phyloP scores from a whole-genome alignment of 2,113 vertebrate species.

The Eurypyga helias region DNA sequence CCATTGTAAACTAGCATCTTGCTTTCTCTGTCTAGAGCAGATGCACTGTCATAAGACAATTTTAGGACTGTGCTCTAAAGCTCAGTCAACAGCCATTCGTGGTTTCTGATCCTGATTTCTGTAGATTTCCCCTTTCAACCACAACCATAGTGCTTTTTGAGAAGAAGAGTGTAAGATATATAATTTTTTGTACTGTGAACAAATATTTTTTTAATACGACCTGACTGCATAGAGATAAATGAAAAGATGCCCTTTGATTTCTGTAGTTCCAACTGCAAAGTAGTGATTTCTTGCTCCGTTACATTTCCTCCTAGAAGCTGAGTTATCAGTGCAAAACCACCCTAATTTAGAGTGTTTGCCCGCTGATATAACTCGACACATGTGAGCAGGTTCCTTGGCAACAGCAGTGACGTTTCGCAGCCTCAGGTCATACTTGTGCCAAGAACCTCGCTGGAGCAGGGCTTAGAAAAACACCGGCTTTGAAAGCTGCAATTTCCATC shows the following conservation, averaged over 20 bases:
- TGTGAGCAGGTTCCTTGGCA: not conserved
- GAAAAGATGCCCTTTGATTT: not conserved
- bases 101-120: not conserved
- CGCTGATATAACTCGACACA: not conserved
- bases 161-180: not conserved
- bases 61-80: not conserved
- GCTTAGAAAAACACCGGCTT: not conserved
- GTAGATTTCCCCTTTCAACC: not conserved
- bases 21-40: not conserved
- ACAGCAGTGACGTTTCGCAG: not conserved
- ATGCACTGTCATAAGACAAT: not conserved
- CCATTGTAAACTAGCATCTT: not conserved
- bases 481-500: not conserved
- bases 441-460: not conserved
- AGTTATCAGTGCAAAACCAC: not conserved
- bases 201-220: not conserved
- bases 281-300: not conserved
- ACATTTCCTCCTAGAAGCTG: not conserved
- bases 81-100: not conserved
- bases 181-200: not conserved
- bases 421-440: accelerated
- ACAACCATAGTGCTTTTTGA: accelerated
- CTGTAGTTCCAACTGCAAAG: not conserved
- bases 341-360: not conserved
- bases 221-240: not conserved